Conservation (phyloP, 2,113 vertebrate genomes). For the Sigmodon hispidus region DNA sequence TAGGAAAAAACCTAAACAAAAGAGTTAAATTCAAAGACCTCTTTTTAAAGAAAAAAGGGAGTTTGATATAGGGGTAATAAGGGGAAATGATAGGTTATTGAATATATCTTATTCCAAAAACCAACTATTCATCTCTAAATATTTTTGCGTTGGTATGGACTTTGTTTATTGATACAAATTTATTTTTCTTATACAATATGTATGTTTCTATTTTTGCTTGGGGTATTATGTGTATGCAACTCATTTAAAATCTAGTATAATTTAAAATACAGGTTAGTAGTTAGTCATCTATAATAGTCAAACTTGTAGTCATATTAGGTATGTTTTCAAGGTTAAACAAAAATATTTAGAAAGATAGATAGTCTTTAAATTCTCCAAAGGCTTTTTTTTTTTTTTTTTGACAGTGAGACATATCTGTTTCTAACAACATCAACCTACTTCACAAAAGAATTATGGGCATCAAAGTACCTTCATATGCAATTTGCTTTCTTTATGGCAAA, state of each 20-base stretch:
- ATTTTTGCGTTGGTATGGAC: neutral
- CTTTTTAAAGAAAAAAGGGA: neutral
- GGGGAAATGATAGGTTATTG: neutral
- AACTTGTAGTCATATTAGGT: neutral
- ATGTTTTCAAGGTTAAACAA: neutral
- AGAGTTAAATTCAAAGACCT: neutral
- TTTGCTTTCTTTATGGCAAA: too few relatives aligned
- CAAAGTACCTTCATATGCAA: too few relatives aligned
- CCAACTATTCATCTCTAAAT: neutral
- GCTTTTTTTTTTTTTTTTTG: too few relatives aligned
- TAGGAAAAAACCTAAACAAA: neutral
- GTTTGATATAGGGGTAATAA: neutral
- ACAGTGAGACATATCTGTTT: neutral
- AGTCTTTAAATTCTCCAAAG: too few relatives aligned
- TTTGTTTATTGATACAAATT: neutral
- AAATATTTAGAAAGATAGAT: neutral
- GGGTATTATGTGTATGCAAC: neutral
- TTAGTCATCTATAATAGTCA: neutral
- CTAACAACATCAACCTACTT: neutral
- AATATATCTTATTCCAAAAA: neutral
- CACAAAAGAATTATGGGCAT: too few relatives aligned
- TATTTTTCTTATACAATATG: neutral
- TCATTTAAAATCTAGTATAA: neutral
- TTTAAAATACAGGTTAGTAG: neutral
- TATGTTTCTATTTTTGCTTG: neutral